Evolutionary conservation across 2,113 vertebrate species (phyloP).

Genomic region (Butorides virescens): DNA sequence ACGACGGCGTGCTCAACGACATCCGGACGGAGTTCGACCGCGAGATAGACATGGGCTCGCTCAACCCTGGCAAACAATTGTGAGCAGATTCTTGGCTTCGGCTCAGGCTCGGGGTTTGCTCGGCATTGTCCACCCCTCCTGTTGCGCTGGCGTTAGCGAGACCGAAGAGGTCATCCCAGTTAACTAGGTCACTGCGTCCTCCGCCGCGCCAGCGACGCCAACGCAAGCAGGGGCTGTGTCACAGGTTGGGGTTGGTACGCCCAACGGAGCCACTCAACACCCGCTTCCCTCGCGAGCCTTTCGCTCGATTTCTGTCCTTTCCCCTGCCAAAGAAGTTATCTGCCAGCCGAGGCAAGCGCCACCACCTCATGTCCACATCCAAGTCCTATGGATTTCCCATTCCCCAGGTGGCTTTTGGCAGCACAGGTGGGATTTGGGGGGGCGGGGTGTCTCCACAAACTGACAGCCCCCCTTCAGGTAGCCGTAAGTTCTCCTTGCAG

Average conservation of each 20-base stretch:
- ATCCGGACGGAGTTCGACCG: conserved; percentile 88
- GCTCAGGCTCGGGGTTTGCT: not conserved
- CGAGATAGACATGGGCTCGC: conserved; percentile 92
- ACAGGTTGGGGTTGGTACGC: not conserved
- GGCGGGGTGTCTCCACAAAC: not conserved
- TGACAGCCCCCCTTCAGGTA: not conserved
- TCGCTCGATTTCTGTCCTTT: not conserved
- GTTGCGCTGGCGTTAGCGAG: accelerated
- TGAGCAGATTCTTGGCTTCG: conserved; percentile 68
- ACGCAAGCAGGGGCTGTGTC: not conserved
- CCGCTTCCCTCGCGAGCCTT: accelerated
- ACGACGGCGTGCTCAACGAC: conserved; percentile 85
- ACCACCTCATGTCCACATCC: not conserved
- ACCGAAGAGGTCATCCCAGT: not conserved
- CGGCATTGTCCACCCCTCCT: not conserved
- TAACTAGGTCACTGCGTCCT: conserved; percentile 23
- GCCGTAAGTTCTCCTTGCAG: not conserved
- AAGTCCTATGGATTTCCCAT: not conserved
- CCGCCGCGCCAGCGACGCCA: not conserved
- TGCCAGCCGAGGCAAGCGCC: not conserved
- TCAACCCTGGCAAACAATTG: conserved; percentile 96
- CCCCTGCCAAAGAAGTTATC: not conserved
- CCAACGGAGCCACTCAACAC: not conserved
- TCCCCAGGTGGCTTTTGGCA: not conserved
- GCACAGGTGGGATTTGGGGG: accelerated